Base-by-base conservation (phyloP, 2,113 vertebrate genomes). In the Phaethornis superciliosus region DNA sequence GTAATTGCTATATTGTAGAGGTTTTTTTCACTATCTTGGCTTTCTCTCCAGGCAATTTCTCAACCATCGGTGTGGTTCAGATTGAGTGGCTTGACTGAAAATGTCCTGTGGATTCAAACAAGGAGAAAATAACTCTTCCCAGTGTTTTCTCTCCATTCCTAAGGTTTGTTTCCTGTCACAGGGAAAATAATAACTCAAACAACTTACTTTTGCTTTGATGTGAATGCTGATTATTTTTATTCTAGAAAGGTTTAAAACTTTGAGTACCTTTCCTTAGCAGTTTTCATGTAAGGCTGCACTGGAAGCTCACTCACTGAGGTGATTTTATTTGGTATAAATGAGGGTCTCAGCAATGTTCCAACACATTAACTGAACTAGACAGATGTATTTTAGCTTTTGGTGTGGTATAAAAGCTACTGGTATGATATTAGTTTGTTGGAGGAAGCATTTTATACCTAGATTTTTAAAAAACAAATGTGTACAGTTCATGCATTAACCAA, bases 111-210 rank as follows among this genome's bases (percentile, higher is more conserved):
- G 51, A 35, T 78, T 96, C 70, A 97, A 97, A 87, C 44, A 32
- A 71, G 96, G 96, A 74, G 84, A 51, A 86, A 95, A 88, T 27
- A 94, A 88, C 19, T 95, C 93, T 81, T 97, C 93, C 96, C 95
- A 95, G 60, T 96, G 80, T 59, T 96, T 83, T 59, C 44, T 80
- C 49, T 92, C 72, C 81, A 72, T 93, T 88, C 62, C 51, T 80
- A 49, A 69, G 71, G 44, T 81, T 49, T 95, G 69, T 52, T 93
- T 93, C 59, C 46, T 90, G 64, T 24, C 65, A 54, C 65, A 47
- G 33, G 86, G 52, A 37, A 90, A 28, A 88, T 52, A 35, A 21
- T 28, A 62, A 47, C 40, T n/a, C 24, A 12, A 80, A 27, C 58
- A 62, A 56, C n/a, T 35, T 37, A 24, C 47, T 59, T 85, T 52